These are phyloP conservation scores for Sminthopsis crassicaudata DNA, from an alignment of 2,113 vertebrate genomes.

Conservation along the genomic window DNA sequence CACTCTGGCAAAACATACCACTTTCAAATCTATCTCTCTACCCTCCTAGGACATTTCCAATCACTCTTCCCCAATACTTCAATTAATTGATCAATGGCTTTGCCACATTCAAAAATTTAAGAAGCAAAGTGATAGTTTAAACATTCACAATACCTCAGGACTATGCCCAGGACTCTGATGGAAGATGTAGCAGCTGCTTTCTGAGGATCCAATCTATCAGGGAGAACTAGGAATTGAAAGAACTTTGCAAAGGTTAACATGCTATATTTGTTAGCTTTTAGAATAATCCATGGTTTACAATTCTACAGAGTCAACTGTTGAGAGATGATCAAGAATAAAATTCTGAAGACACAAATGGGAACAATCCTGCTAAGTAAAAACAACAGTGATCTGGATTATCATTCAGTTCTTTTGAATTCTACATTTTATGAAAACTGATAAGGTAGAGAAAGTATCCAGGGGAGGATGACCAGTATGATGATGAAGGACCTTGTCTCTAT, in stretches of 20 bases:
- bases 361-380: background rate
- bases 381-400: background rate
- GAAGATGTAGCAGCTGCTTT: background rate
- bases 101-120: background rate
- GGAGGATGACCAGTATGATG: background rate
- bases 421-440: background rate
- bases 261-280: background rate
- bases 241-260: background rate
- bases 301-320: background rate
- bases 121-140: background rate
- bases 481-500: background rate
- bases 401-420: background rate
- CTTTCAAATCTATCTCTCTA: background rate
- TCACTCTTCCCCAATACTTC: background rate
- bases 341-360: background rate
- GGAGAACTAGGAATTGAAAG: background rate
- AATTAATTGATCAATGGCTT: background rate
- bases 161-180: background rate
- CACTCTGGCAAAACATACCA: background rate
- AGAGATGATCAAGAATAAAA: background rate
- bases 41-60: background rate
- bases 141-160: background rate
- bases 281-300: background rate
- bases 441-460: background rate
- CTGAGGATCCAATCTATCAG: background rate